Conservation (phyloP, 2,888 invertebrate species). For the Cryptops parisi region DNA sequence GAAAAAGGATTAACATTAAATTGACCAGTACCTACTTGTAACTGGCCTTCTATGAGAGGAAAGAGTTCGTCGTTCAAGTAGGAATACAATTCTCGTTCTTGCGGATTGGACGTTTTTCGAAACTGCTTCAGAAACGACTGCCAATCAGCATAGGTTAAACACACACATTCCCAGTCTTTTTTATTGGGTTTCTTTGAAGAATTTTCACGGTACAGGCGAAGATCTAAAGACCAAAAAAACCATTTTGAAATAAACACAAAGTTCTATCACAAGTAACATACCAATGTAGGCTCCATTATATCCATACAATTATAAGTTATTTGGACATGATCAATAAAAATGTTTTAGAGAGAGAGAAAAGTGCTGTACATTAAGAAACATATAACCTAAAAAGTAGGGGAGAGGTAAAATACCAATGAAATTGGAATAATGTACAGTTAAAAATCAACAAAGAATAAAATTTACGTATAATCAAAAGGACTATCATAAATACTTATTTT, state of each 20-base stretch:
- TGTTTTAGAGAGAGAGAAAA: conserved; percentile 8
- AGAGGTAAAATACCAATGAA: too few relatives aligned
- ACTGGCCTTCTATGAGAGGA: conserved; percentile 23
- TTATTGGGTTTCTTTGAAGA: conserved; percentile 22
- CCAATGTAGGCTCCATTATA: too few relatives aligned
- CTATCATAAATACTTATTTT: too few relatives aligned
- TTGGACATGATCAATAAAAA: too few relatives aligned
- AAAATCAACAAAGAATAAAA: too few relatives aligned
- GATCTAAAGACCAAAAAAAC: conserved; percentile 18
- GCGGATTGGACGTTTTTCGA: conserved; percentile 23
- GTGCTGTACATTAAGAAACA: not conserved
- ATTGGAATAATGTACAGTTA: too few relatives aligned
- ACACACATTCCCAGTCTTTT: conserved; percentile 25
- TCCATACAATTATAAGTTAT: too few relatives aligned
- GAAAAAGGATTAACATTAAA: conserved; percentile 9
- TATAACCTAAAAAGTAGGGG: too few relatives aligned
- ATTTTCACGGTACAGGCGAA: conserved; percentile 25
- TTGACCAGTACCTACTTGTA: conserved; percentile 22
- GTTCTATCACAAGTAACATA: too few relatives aligned
- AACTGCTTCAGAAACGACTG: conserved; percentile 24
- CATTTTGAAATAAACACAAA: too few relatives aligned
- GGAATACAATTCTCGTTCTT: conserved; percentile 23
- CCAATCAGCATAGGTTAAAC: conserved; percentile 24
- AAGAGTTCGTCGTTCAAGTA: conserved; percentile 25
- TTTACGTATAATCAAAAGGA: too few relatives aligned